Conservation (phyloP, 35 echinoderm and acorn worm genomes). For the Patiria miniata region DNA sequence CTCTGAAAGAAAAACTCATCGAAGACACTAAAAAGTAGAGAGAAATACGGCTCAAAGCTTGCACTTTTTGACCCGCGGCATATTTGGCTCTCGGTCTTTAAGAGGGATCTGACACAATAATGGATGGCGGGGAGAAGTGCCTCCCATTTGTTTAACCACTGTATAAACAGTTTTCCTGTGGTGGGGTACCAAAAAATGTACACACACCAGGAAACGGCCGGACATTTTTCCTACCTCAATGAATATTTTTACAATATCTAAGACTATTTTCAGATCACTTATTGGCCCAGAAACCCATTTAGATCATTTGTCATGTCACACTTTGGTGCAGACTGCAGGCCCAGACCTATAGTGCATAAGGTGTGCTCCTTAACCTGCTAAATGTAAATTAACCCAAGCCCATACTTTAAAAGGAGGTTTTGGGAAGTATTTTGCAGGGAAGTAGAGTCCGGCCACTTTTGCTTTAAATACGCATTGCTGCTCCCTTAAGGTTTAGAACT, state of each 20-base stretch:
- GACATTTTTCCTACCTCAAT: background rate
- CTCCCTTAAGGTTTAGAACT: too few species aligned
- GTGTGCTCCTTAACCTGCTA: too few species aligned
- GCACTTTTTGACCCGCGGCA: conserved; percentile 1
- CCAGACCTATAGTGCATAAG: too few species aligned
- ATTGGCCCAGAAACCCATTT: conserved; percentile 25
- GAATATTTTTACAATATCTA: conserved; percentile 23
- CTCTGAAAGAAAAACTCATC: too few species aligned
- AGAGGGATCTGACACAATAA: conserved; percentile 19
- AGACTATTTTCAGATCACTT: conserved; percentile 21
- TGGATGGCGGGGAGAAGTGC: background rate
- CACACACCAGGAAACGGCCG: background rate
- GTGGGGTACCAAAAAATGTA: background rate
- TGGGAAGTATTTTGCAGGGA: too few species aligned
- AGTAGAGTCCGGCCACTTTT: too few species aligned
- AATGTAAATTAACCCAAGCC: too few species aligned
- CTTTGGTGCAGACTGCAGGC: too few species aligned
- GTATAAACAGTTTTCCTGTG: conserved; percentile 16
- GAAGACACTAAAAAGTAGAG: too few species aligned
- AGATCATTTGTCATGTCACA: background rate
- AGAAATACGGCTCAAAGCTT: background rate
- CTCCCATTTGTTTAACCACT: conserved; percentile 21
- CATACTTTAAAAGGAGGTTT: too few species aligned
- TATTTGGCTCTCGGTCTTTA: background rate
- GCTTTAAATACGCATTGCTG: too few species aligned